These are phyloP conservation scores for Enteromius fasciolatus DNA, from an alignment of 2,797 vertebrate genomes.

Conservation along the genomic window DNA sequence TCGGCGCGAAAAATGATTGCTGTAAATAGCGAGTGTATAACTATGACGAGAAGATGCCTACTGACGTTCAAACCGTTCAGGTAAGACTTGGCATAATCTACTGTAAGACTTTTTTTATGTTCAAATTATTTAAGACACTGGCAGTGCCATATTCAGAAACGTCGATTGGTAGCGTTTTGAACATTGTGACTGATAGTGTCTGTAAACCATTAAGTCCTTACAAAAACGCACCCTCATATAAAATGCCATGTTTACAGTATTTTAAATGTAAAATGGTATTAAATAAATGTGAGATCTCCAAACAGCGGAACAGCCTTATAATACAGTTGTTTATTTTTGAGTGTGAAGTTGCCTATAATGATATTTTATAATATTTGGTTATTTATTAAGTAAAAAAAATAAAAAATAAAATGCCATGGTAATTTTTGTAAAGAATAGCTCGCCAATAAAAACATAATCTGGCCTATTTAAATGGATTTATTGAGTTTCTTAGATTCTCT, in stretches of 20 bases:
- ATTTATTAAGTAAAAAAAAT: neutral
- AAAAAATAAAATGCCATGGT: no score
- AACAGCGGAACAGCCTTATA: neutral
- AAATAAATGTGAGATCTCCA: no score
- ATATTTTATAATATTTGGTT: neutral
- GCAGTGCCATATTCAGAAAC: neutral
- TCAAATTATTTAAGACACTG: neutral
- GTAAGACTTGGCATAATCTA: slow-evolving; percentile 72
- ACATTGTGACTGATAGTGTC: neutral
- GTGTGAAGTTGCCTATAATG: no score
- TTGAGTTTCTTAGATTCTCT: neutral
- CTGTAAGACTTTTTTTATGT: neutral
- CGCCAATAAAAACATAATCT: neutral
- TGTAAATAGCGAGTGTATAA: slow-evolving; percentile 86
- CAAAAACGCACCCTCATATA: neutral
- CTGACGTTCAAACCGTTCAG: slow-evolving; percentile 97
- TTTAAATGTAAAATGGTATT: neutral
- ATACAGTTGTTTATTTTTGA: no score
- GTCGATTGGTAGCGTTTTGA: neutral
- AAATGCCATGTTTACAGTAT: neutral
- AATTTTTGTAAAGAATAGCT: neutral
- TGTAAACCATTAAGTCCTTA: neutral
- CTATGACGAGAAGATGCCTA: slow-evolving; percentile 95
- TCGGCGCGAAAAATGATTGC: slow-evolving; percentile 68
- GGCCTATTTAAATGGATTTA: neutral